Base-by-base conservation (phyloP, 2,113 vertebrate genomes). In the Hippocampus guttulatus region DNA sequence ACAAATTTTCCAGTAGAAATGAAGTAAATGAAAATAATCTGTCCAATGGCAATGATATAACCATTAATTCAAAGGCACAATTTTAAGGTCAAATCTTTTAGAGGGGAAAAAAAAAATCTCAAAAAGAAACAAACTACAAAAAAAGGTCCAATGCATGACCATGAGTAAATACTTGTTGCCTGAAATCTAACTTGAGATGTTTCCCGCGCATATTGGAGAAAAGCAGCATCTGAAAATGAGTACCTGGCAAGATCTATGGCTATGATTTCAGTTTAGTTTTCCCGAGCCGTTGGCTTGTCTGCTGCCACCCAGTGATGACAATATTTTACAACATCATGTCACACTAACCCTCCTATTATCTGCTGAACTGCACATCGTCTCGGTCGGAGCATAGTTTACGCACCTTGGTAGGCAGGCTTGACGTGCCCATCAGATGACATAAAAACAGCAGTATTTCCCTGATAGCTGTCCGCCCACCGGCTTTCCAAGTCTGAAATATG, bases 381-480 rank as follows among this genome's bases (percentile, higher is more conserved):
- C 41, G 72, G 65, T 76, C 67, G 77, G 67, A 63, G 68, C 23
- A n/a, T 45, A 61, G 69, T 76, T 61, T 27, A 57, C 62, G 75
- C 68, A 75, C 65, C 38, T 64, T 1, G 38, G 62, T 58, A 79
- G 75, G 71, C 69, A 63, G 67, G 64, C 72, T 74, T 73, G 82
- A 77, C 76, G 60, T 67, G 74, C 67, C 23, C 51, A 75, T 80
- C 71, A 71, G 52, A 81, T 84, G 68, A 72, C 12, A 67, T 62
- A 51, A 68, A 73, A 73, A 78, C 65, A 69, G 55, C 62, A 77
- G 70, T 75, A 82, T 71, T 70, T 57, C 63, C 5, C 60, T 5
- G 74, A 75, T 78, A 55, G 43, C 45, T 45, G 68, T 84, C 69
- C 60, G 14, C 55, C 14, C 54, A 74, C 64, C 41, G 41, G 27